Evolutionary conservation across 2,113 vertebrate species (phyloP).

Genomic region (Engystomops pustulosus): DNA sequence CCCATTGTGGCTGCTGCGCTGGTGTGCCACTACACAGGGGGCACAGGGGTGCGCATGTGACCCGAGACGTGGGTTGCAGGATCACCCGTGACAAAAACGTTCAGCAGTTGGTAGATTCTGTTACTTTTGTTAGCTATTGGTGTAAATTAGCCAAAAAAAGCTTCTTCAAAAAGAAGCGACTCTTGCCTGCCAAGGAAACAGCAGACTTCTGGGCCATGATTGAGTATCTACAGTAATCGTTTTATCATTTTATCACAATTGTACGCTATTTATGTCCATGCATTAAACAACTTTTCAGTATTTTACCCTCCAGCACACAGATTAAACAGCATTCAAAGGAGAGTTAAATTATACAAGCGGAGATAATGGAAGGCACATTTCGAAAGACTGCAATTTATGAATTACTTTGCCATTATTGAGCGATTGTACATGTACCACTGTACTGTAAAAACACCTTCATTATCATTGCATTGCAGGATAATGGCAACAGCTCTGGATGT

Average conservation of each 20-base stretch:
- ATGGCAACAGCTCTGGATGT: neutral
- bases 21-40: too few relatives aligned
- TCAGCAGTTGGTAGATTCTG: neutral
- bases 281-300: constrained; percentile 22
- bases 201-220: neutral
- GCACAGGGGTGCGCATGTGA: too few relatives aligned
- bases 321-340: constrained; percentile 33
- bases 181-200: neutral
- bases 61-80: too few relatives aligned
- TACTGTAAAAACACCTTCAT: constrained; percentile 23
- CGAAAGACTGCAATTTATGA: constrained; percentile 34
- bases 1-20: too few relatives aligned
- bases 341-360: constrained; percentile 34
- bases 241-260: constrained; percentile 36
- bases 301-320: constrained; percentile 22
- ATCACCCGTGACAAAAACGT: too few relatives aligned
- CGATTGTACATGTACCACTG: neutral
- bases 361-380: constrained; percentile 30
- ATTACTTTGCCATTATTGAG: constrained; percentile 37
- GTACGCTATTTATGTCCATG: constrained; percentile 6
- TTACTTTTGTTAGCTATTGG: neutral
- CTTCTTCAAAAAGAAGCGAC: neutral
- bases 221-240: neutral
- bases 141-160: neutral
- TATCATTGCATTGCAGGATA: constrained; percentile 17